Conservation (phyloP, 1,140 invertebrate species). For the Trachelipus rathkii region DNA sequence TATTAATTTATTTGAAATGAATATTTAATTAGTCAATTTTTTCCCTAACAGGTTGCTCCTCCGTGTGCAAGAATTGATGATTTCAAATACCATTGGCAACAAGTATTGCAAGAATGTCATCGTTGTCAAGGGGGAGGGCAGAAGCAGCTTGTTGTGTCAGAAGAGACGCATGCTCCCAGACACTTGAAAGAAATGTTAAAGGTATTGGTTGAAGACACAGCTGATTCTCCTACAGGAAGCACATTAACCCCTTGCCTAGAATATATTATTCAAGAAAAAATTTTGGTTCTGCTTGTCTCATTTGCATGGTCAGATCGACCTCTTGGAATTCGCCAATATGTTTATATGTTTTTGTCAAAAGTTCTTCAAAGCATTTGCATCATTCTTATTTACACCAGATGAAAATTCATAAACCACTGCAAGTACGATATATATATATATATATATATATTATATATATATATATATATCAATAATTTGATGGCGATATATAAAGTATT, state of each 20-base stretch:
- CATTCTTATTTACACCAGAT: constrained; percentile 42
- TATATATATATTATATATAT: background rate
- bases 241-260: constrained; percentile 42
- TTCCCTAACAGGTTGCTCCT: constrained; percentile 32
- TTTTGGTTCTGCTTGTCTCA: constrained; percentile 29
- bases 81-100: constrained; percentile 41
- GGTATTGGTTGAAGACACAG: constrained; percentile 31
- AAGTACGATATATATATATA: constrained; percentile 27
- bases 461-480: background rate
- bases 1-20: background rate
- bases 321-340: constrained; percentile 42
- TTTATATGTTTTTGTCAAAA: constrained; percentile 38
- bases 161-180: constrained; percentile 41
- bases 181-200: constrained; percentile 40
- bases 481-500: no score
- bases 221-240: constrained; percentile 16
- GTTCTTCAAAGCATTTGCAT: constrained; percentile 42
- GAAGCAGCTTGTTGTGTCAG: constrained; percentile 28
- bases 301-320: constrained; percentile 40
- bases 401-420: constrained; percentile 40
- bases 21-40: background rate
- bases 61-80: constrained; percentile 42
- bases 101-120: constrained; percentile 33
- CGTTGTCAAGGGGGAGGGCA: constrained; percentile 29
- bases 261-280: constrained; percentile 39